Base-by-base conservation (phyloP, 2,113 vertebrate genomes). In the Tenebrosternarchus preto region DNA sequence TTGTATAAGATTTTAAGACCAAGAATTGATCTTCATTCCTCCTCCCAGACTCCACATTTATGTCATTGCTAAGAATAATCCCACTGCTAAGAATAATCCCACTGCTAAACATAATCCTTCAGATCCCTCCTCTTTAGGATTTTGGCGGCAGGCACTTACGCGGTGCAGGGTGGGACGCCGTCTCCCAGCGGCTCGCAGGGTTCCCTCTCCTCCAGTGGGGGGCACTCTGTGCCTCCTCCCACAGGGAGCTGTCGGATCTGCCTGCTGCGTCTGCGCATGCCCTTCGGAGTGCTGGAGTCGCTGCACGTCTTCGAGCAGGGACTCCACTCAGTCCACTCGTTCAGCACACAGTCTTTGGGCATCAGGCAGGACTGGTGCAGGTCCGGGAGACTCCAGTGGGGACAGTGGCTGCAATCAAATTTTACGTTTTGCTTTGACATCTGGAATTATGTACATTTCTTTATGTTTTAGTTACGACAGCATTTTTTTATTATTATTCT, bases 341-440 rank as follows among this genome's bases (percentile, higher is more conserved):
- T 94, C 73, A 97, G 83, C 82, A 94, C 93, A 84, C 97, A 98
- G 81, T 95, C 95, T 83, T 95, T 97, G 4, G 91, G 90, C 20
- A 98, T 92, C 81, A 97, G 93, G 56, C 98, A 99, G 76, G 97
- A 94, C 89, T 97, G 97, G 91, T 98, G 93, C 0, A 94, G 96
- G 82, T 94, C 86, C 5, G 97, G 96, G 66, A 96, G 82, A 73
- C 94, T 96, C 75, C 96, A 94, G 82, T 93, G 93, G 5, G 90
- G 87, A 85, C 98, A 99, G 84, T 95, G 92, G 87, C 98, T 99
- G 90, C 1, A 80, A 57, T 3, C 1, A 73, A 12, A 70, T 81
- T 87, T 50, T 12, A 50, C 43, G 43, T 50, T 7, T 50, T 50
- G 43, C 43, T 50, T 50, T 50, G 8, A 50, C 2, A 12, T 50